These are phyloP conservation scores for Vireo griseus DNA, from an alignment of 2,797 vertebrate species.

Conservation along the genomic window DNA sequence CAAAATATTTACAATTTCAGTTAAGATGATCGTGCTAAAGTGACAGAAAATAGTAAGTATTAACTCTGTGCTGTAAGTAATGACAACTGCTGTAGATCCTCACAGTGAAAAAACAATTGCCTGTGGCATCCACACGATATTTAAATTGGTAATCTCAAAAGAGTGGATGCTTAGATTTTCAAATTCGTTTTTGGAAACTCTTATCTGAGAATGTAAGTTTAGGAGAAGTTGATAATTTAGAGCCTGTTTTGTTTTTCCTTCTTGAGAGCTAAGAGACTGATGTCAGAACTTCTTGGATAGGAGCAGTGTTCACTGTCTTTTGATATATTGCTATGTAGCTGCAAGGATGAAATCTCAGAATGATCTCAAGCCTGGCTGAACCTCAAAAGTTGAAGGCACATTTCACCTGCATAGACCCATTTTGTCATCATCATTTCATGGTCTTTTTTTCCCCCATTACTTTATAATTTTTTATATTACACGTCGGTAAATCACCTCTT, in stretches of 20 bases:
- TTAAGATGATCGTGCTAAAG: neutral
- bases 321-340: constrained; percentile 25
- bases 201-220: constrained; percentile 33
- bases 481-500: neutral
- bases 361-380: constrained; percentile 27
- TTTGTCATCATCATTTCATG: neutral
- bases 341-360: constrained; percentile 51
- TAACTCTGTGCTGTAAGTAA: constrained; percentile 38
- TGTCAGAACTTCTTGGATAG: constrained; percentile 38
- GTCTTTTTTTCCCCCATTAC: neutral
- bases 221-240: constrained; percentile 22
- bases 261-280: neutral
- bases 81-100: constrained; percentile 35
- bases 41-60: constrained; percentile 44
- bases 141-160: constrained; percentile 56
- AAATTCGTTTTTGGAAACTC: constrained; percentile 12
- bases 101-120: neutral
- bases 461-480: neutral
- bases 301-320: neutral
- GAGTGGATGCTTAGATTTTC: constrained; percentile 42
- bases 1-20: constrained; percentile 60
- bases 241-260: neutral
- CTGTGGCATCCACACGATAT: constrained; percentile 32
- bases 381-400: constrained; percentile 10
- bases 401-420: neutral